These are phyloP conservation scores for Drosophila greeni DNA, from an alignment of 2,888 invertebrate genomes.

Conservation along the genomic window DNA sequence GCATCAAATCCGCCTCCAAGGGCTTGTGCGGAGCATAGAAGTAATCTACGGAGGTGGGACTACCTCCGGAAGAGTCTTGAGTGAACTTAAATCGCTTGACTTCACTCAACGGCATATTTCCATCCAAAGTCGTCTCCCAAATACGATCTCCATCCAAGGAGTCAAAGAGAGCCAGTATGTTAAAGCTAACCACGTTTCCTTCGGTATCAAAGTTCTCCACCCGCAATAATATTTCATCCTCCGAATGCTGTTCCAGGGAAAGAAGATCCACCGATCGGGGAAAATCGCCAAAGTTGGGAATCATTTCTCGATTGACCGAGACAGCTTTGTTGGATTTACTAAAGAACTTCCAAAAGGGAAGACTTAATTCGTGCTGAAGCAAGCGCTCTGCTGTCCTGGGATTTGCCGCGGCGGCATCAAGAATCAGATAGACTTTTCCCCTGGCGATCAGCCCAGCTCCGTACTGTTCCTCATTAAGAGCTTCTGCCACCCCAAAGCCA, in stretches of 20 bases:
- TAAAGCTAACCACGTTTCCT: slow-evolving; percentile 66
- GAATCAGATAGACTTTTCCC: slow-evolving; percentile 83
- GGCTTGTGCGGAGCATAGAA: slow-evolving; percentile 62
- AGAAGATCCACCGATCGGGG: slow-evolving; percentile 87
- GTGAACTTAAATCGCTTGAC: slow-evolving; percentile 75
- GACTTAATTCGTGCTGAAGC: slow-evolving; percentile 80
- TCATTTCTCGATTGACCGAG: slow-evolving; percentile 75
- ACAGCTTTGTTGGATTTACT: slow-evolving; percentile 79
- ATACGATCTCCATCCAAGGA: slow-evolving; percentile 81
- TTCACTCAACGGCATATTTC: slow-evolving; percentile 83
- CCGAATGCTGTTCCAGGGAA: slow-evolving; percentile 88
- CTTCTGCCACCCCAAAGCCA: slow-evolving; percentile 94
- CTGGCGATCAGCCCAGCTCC: slow-evolving; percentile 85
- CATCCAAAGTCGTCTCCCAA: slow-evolving; percentile 85
- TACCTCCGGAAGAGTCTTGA: slow-evolving; percentile 55
- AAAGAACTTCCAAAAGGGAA: slow-evolving; percentile 83
- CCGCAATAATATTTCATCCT: slow-evolving; percentile 82
- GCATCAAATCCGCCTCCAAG: slow-evolving; percentile 46
- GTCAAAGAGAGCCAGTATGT: slow-evolving; percentile 80
- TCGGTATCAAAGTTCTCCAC: slow-evolving; percentile 87
- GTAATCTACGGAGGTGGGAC: slow-evolving; percentile 49
- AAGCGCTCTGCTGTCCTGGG: slow-evolving; percentile 78
- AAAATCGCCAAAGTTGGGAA: slow-evolving; percentile 76
- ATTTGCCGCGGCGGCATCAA: slow-evolving; percentile 44
- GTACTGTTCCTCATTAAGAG: slow-evolving; percentile 89